Base-by-base conservation (phyloP, 2,888 invertebrate species). In the Cerastis rubricosa region DNA sequence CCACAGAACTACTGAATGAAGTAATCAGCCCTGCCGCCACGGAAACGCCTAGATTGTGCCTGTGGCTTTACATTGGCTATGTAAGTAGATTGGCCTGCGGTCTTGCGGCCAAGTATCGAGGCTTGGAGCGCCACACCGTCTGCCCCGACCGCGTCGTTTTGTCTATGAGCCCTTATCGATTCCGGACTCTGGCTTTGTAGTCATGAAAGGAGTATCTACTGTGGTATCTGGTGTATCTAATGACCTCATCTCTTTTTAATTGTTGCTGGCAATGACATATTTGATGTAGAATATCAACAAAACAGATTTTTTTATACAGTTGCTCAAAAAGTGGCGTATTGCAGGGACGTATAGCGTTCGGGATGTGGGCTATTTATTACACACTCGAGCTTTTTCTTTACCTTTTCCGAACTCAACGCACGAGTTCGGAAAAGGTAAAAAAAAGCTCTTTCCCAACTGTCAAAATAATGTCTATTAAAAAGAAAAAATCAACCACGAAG, bases 61-160 rank as follows among this genome's bases (percentile, higher is more conserved):
- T 69, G 66, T 71, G 63, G 57, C 67, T 57, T 71, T 71, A 78
- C 80, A 73, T 81, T 71, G 67, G 73, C 75, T 74, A 64, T 70
- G 69, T 66, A 72, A 71, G 68, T 59, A 79, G 81, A 85, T 85
- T 83, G 83, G 80, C 67, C 29, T 82, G 84, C 80, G 86, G 85
- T 80, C 61, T 70, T 76, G 86, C 43, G 76, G 75, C 64, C 70
- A 64, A 74, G 75, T 80, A 76, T 79, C 66, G 74, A 51, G 76
- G 40, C 66, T 74, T 75, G 81, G 79, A 85, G 82, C 86, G 88
- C 85, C 89, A 47, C 67, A 57, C 67, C 51, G 89, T 85, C 87
- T 84, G 80, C 64, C 59, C 71, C 71, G 65, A 81, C 67, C 82
- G 80, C 81, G 80, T 74, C 79, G 69, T 74, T 84, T 69, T 25